Base-by-base conservation (phyloP, 2,888 invertebrate genomes). In the Agonopterix alstromeriana region DNA sequence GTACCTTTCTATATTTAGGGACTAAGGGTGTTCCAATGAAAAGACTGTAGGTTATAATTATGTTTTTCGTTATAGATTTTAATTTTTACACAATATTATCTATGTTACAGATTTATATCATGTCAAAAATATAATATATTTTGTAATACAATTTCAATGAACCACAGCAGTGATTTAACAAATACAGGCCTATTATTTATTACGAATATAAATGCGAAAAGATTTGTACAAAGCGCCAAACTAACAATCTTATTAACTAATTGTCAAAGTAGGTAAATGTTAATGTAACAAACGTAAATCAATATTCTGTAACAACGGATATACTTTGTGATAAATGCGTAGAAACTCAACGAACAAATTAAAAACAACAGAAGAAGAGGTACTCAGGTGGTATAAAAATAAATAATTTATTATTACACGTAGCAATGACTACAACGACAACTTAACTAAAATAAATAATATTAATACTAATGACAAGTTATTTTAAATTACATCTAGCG, bases 401-500 rank as follows among this genome's bases (percentile, higher is more conserved):
- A 78, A 75, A 78, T 79, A 81, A 79, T 10, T 38, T 38, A 38
- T n/a, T n/a, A 76, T 75, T 78, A 80, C 69, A 71, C 67, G 71
- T 78, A 81, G 73, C 67, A 70, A 74, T 81, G 77, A 85, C 80
- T 82, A 84, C 65, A 72, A 63, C 60, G 62, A 72, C n/a, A 57
- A 65, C 82, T 81, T 79, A 82, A 70, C 71, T 84, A 85, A 67
- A 84, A 87, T 84, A 85, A 88, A 88, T 86, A 85, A 77, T 80
- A 82, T 79, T 87, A 87, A 83, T 75, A 81, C 88, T 88, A 88
- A 86, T 88, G 88, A 88, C 88, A 86, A 88, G 88, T 87, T 84
- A 87, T 73, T 82, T 82, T 80, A 84, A 83, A 79, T 73, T 83
- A 84, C 67, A 70, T 64, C 88, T 87, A 87, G 79, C 86, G 85